These are phyloP conservation scores for Morus bassanus DNA, from an alignment of 2,797 vertebrate genomes.

Conservation along the genomic window DNA sequence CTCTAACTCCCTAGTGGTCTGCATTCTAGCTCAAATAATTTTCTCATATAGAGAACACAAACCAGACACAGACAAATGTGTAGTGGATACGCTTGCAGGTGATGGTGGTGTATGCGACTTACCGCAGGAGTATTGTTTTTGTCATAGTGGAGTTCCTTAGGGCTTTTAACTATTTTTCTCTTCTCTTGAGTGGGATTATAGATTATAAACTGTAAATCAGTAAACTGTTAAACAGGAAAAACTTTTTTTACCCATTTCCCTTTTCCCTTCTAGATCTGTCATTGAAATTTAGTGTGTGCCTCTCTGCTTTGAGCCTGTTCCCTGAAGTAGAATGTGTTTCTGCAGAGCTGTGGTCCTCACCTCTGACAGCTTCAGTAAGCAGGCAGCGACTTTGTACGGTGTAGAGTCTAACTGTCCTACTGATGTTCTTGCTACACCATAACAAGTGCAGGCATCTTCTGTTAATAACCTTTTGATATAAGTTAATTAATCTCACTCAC, in stretches of 20 bases:
- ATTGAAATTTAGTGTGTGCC: neutral
- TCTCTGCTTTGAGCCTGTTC: neutral
- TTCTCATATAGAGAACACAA: neutral
- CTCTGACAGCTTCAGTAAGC: neutral
- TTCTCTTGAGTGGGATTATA: neutral
- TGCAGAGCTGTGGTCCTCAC: neutral
- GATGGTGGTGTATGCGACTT: rapidly evolving
- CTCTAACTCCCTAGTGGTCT: neutral
- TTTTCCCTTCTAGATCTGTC: neutral
- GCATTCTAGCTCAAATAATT: neutral
- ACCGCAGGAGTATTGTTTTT: neutral
- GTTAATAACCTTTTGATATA: neutral
- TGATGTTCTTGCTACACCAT: neutral
- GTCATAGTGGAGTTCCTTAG: neutral
- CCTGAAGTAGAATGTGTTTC: neutral
- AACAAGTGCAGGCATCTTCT: neutral
- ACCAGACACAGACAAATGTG: neutral
- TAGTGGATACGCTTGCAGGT: rapidly evolving
- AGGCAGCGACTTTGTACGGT: neutral
- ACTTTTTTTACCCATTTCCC: neutral
- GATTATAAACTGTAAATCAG: neutral
- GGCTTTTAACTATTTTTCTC: neutral
- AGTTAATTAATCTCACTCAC: neutral
- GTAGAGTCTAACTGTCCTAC: neutral
- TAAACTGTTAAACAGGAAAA: neutral